Evolutionary conservation across 2,797 vertebrate genomes (phyloP), one percentile per base, ranked within the genome.

Genomic region (Paguma larvata): DNA sequence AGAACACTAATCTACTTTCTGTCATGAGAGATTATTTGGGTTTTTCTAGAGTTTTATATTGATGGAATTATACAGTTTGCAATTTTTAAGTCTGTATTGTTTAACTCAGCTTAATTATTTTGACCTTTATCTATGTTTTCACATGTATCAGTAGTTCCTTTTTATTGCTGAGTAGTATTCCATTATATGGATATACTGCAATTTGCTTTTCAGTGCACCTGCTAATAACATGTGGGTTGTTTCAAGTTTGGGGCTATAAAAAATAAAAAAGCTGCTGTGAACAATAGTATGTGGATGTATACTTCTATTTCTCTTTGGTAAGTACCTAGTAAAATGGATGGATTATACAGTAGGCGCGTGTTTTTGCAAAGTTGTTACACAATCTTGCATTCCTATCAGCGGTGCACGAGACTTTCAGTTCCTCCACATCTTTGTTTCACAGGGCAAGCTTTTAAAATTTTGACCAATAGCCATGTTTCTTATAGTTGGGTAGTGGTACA

Each of bases 1-100:
- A 2, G 65, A 87, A 38, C 30, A 88, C 30, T 72, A 77, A 75
- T 16, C 38, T 59, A 62, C 48, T 63, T 80, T 65, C 79, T 51
- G n/a, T 67, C 41, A 68, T 70, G 75, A 93, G 19, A 53, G 30
- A 77, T 38, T 30, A 89, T 5, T 94, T 65, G 53, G 46, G 23
- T 86, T 86, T 86, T 80, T 90, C 30, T 82, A 53, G 78, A 85
- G 67, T 19, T 92, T 68, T 85, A 62, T 51, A 41, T 93, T 68
- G 75, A 90, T n/a, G 7, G 13, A 62, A 86, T 90, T 46, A 79
- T 48, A 70, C 5, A 86, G 25, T 53, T 75, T 32, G 34, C 30
- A 79, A 48, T 38, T 59, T 85, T 80, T 70, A 70, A 67, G 32
- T 90, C 73, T 79, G 72, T 27, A 79, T 89, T 80, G 19, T 92